phyloP scores from a whole-genome alignment of 1,140 invertebrate species.

The Sitodiplosis mosellana region DNA sequence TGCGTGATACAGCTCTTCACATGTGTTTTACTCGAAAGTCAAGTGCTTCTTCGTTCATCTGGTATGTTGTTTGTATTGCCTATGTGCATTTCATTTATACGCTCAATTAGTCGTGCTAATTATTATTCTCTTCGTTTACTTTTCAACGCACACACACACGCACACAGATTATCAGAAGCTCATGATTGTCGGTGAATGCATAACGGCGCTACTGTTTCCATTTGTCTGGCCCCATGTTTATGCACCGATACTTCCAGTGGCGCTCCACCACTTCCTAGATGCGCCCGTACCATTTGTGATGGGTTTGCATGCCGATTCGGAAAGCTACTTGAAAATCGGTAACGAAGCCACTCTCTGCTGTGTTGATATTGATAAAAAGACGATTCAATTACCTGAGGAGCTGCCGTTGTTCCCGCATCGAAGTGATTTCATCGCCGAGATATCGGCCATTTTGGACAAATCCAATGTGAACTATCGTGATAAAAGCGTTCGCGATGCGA shows the following conservation, averaged over 20 bases:
- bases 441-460: constrained; percentile 60
- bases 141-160: not conserved
- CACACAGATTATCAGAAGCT: constrained; percentile 76
- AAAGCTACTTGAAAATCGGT: constrained; percentile 30
- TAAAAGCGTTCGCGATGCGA: no score
- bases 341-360: constrained; percentile 78
- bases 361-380: constrained; percentile 86
- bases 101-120: not conserved
- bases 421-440: constrained; percentile 68
- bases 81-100: not conserved
- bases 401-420: constrained; percentile 81
- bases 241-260: constrained; percentile 92
- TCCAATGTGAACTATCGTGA: constrained; percentile 32
- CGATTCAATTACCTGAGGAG: constrained; percentile 88
- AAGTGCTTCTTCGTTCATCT: constrained; percentile 81
- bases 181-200: constrained; percentile 92
- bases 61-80: constrained; percentile 31
- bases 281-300: constrained; percentile 98
- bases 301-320: constrained; percentile 51
- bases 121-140: constrained; percentile 4
- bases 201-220: constrained; percentile 78
- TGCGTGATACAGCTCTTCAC: constrained; percentile 87
- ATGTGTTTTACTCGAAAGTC: constrained; percentile 90
- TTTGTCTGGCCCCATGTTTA: constrained; percentile 98
- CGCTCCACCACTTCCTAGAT: constrained; percentile 91